These are phyloP conservation scores for Camponotus pennsylvanicus DNA, from an alignment of 1,140 invertebrate species.

Conservation along the genomic window DNA sequence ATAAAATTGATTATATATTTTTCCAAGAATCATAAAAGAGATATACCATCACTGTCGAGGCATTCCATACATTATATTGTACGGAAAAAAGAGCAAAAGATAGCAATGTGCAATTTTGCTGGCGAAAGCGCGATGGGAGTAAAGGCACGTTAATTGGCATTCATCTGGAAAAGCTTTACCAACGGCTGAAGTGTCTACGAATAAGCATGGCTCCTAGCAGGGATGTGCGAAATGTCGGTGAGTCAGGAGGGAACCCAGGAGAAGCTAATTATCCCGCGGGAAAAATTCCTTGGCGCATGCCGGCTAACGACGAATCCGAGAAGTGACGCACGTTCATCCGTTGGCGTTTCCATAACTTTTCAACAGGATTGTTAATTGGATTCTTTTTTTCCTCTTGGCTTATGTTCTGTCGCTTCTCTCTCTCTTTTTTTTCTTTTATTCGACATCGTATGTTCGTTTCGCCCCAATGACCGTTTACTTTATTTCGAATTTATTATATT, in stretches of 20 bases:
- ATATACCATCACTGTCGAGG: neutral
- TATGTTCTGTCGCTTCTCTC: neutral
- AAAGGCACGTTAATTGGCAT: constrained; percentile 76
- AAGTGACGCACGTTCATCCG: constrained; percentile 52
- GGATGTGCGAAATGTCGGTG: constrained; percentile 65
- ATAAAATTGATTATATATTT: neutral
- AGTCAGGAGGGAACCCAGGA: neutral
- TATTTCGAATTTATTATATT: constrained; percentile 55
- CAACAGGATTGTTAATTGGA: constrained; percentile 79
- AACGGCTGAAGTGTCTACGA: constrained; percentile 45
- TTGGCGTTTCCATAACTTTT: constrained; percentile 74
- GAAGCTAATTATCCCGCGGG: constrained; percentile 74
- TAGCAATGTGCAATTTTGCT: constrained; percentile 61
- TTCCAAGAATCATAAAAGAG: neutral
- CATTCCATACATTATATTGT: neutral
- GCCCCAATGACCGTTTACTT: constrained; percentile 10
- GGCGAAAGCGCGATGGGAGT: neutral
- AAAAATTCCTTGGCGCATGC: constrained; percentile 72
- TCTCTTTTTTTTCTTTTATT: neutral
- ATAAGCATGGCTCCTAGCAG: constrained; percentile 25
- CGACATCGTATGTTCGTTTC: neutral
- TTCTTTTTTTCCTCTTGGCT: constrained; percentile 63
- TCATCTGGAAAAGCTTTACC: constrained; percentile 75
- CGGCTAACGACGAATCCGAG: constrained; percentile 34
- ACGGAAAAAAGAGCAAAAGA: constrained; percentile 5